Percentiles rank a stretch among this genome's conserved stretches.
phyloP scores from a whole-genome alignment of 2,113 vertebrate species.

The Varanus salvator region DNA sequence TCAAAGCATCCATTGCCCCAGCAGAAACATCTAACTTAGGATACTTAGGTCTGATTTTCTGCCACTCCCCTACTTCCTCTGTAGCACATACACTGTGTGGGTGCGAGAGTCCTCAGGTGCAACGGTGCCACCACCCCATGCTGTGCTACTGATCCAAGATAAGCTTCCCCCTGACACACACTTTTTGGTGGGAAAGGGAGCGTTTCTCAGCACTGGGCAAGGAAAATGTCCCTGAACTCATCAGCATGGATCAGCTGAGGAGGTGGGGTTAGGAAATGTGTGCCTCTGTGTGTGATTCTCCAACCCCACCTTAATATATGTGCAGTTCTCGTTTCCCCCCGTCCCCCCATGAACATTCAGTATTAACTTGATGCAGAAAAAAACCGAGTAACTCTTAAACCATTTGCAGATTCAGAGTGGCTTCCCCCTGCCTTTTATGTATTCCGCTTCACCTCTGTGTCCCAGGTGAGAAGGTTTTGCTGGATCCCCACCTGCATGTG shows the following conservation, averaged over 20 bases:
- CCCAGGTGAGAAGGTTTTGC: neutral
- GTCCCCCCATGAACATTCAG: neutral
- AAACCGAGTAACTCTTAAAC: conserved; percentile 10
- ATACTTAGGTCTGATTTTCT: neutral
- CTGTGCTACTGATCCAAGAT: no score
- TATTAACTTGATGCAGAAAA: conserved; percentile 42
- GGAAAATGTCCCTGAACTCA: no score
- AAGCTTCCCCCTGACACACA: no score
- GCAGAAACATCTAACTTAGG: neutral
- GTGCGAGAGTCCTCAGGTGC: neutral
- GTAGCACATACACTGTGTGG: neutral
- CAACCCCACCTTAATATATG: neutral
- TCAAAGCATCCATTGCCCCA: neutral
- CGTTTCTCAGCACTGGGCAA: no score
- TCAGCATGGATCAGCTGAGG: no score
- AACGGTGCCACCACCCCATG: neutral
- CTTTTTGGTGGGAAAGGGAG: no score
- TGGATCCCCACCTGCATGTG: neutral
- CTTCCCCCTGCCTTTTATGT: neutral
- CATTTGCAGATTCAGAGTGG: conserved; percentile 57
- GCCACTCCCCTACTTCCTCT: neutral
- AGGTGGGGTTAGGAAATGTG: no score
- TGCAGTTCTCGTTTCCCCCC: neutral
- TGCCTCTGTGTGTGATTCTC: no score
- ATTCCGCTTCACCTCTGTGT: neutral